These are phyloP conservation scores for Batillaria attramentaria DNA, from an alignment of 1,140 invertebrate species.

Conservation along the genomic window DNA sequence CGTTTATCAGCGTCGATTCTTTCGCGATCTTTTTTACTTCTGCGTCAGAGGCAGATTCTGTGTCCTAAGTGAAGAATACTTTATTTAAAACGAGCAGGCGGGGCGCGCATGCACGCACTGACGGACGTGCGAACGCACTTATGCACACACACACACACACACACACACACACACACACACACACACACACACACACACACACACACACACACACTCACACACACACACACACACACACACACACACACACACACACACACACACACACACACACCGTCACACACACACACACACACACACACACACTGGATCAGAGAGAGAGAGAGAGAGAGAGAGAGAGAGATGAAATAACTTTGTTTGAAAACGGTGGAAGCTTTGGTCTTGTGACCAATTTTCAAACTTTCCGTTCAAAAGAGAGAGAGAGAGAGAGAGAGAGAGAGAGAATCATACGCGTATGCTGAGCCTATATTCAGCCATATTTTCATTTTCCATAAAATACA, in stretches of 20 bases:
- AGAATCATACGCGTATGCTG: background rate
- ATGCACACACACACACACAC: background rate
- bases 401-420: background rate
- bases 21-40: no score
- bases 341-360: background rate
- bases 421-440: slow-evolving; percentile 2
- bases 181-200: slow-evolving; percentile 2
- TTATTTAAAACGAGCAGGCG: no score
- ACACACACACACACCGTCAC: background rate
- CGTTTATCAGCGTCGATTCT: no score
- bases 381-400: no score
- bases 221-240: background rate
- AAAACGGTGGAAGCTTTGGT: background rate
- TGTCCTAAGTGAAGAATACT: no score
- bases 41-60: no score
- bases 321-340: slow-evolving; percentile 2
- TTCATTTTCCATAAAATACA: no score
- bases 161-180: slow-evolving; percentile 2
- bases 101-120: background rate
- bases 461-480: no score
- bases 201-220: background rate
- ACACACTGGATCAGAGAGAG: background rate
- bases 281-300: background rate
- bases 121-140: background rate
- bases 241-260: background rate